Evolutionary conservation across 2,888 invertebrate species (phyloP).

Genomic region (Maniola hyperantus): DNA sequence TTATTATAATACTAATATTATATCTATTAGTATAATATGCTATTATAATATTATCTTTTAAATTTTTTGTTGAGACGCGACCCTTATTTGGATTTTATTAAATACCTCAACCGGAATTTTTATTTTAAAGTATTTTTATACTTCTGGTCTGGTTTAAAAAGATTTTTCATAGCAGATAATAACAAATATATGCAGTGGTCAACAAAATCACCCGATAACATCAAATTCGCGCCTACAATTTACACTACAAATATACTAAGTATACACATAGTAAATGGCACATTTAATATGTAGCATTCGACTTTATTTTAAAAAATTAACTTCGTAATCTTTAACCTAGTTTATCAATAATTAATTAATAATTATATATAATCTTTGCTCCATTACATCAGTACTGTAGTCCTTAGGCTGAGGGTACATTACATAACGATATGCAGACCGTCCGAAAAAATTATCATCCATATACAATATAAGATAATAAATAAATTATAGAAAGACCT

Average conservation of each 20-base stretch:
- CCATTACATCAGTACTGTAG: constrained; percentile 78
- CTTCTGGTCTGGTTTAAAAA: neutral
- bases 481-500: too few relatives aligned
- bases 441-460: neutral
- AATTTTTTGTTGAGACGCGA: too few relatives aligned
- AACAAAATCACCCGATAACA: constrained; percentile 2
- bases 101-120: too few relatives aligned
- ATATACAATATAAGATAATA: neutral
- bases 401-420: constrained; percentile 54
- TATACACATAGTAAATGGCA: constrained; percentile 72
- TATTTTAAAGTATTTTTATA: too few relatives aligned
- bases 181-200: neutral
- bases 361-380: constrained; percentile 67
- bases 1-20: too few relatives aligned
- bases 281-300: constrained; percentile 72
- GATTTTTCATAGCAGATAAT: neutral
- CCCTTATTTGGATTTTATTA: too few relatives aligned
- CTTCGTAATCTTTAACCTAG: constrained; percentile 30
- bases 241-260: constrained; percentile 46
- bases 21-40: too few relatives aligned
- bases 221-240: constrained; percentile 35
- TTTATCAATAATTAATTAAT: constrained; percentile 7
- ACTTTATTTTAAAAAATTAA: constrained; percentile 51
- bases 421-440: constrained; percentile 22
- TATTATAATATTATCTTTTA: too few relatives aligned